Conservation (phyloP, 2,113 vertebrate species). For the Rhadina sibilatrix region DNA sequence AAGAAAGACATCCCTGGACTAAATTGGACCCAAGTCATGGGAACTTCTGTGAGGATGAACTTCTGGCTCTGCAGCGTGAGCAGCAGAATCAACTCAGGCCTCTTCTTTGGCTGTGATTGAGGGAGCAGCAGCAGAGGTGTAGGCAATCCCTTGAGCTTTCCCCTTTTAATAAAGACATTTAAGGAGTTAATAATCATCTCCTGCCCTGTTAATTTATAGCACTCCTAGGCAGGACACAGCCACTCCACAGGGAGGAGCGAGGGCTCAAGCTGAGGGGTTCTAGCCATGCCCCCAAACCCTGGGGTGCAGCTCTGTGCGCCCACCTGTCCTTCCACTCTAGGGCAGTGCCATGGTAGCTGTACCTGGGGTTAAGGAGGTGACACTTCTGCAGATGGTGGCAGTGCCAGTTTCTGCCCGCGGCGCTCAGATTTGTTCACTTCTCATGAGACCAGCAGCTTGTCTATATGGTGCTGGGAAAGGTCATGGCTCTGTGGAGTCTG, state of each 20-base stretch:
- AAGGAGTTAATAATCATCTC: too few species aligned
- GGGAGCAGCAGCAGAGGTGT: too few species aligned
- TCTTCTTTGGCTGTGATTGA: too few species aligned
- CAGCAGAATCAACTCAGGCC: too few species aligned
- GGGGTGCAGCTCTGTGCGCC: neutral
- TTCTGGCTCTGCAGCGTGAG: too few species aligned
- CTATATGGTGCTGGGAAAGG: neutral
- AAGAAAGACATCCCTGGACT: too few species aligned
- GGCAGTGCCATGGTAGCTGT: neutral
- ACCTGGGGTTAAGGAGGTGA: neutral
- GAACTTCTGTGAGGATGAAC: too few species aligned
- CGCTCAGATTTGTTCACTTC: accelerated
- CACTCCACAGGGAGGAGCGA: accelerated
- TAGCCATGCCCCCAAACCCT: accelerated
- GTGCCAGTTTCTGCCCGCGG: accelerated
- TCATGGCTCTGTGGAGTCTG: neutral
- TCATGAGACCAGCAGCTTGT: neutral
- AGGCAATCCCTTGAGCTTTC: too few species aligned
- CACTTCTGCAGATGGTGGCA: neutral
- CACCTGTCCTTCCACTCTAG: accelerated
- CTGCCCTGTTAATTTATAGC: too few species aligned
- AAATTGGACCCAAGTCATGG: too few species aligned
- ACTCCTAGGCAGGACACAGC: accelerated
- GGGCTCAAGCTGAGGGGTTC: accelerated
- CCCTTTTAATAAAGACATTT: too few species aligned